These are phyloP conservation scores for Epistrophe grossulariae DNA, from an alignment of 2,888 invertebrate genomes.

Conservation along the genomic window DNA sequence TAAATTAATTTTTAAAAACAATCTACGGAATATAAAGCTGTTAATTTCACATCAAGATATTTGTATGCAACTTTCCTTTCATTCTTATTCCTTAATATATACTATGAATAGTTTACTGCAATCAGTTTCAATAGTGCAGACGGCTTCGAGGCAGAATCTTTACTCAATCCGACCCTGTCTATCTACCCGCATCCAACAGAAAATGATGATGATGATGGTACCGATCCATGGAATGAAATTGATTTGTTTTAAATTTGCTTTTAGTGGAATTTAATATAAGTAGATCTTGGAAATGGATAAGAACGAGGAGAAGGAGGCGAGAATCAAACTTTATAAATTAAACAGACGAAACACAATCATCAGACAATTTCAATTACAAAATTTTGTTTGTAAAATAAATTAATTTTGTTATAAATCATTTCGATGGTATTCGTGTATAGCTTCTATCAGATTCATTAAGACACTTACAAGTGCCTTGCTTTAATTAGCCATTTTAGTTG, in stretches of 20 bases:
- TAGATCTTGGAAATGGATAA: neutral
- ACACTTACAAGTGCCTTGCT: neutral
- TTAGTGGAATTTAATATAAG: constrained; percentile 8
- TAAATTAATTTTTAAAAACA: too few species aligned
- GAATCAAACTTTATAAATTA: neutral
- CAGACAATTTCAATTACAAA: constrained; percentile 1
- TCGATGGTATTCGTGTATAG: neutral
- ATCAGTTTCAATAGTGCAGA: neutral
- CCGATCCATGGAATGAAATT: constrained; percentile 12
- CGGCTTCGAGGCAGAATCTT: neutral
- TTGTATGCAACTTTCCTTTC: neutral
- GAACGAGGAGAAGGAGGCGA: neutral
- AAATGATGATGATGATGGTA: neutral
- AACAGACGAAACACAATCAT: constrained; percentile 5
- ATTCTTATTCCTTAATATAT: neutral
- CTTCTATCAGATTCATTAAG: neutral
- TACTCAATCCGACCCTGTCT: neutral
- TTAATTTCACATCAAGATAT: too few species aligned
- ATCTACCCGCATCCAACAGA: neutral
- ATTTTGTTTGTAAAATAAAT: constrained; percentile 5
- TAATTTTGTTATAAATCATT: constrained; percentile 1
- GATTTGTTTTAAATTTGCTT: constrained; percentile 18
- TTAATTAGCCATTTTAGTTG: neutral
- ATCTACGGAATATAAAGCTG: too few species aligned
- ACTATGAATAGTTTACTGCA: too few species aligned